Conservation (phyloP, 2,113 vertebrate species). For the Spea bombifrons region DNA sequence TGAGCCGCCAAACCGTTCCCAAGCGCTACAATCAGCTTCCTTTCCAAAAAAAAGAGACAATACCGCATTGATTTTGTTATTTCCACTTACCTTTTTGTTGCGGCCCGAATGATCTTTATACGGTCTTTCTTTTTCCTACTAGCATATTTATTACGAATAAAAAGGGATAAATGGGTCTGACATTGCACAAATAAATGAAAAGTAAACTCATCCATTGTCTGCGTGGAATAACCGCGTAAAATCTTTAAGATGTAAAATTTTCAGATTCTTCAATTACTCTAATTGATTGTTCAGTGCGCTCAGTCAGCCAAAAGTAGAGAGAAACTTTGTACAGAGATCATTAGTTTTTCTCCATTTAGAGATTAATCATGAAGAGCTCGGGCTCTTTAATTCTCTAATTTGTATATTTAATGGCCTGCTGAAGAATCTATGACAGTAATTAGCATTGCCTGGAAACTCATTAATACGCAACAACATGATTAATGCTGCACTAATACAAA, state of each 20-base stretch:
- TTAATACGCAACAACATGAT: conserved; percentile 99
- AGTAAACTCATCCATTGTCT: conserved; percentile 49
- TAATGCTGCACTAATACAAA: conserved; percentile 99
- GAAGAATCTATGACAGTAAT: conserved; percentile 99
- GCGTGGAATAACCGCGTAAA: conserved; percentile 49
- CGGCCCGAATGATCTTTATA: conserved; percentile 49
- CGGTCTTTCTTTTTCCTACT: conserved; percentile 42
- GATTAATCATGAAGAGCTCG: conserved; percentile 99
- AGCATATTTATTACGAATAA: conserved; percentile 49
- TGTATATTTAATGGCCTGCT: conserved; percentile 99
- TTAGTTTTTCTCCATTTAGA: conserved; percentile 99
- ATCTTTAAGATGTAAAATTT: conserved; percentile 52
- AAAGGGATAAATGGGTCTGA: conserved; percentile 50
- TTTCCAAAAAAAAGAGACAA: conserved; percentile 52
- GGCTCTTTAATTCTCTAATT: conserved; percentile 99
- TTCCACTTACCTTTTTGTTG: conserved; percentile 47
- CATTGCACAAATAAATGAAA: conserved; percentile 46
- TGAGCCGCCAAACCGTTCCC: conserved; percentile 51
- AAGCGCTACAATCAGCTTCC: conserved; percentile 51
- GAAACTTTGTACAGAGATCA: conserved; percentile 99
- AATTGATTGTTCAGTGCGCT: conserved; percentile 95
- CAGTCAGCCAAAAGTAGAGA: conserved; percentile 94
- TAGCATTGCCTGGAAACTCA: conserved; percentile 99
- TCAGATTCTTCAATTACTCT: conserved; percentile 86
- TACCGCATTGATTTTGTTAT: conserved; percentile 57